phyloP scores from a whole-genome alignment of 2,888 invertebrate species.

The Nycteola revayana region DNA sequence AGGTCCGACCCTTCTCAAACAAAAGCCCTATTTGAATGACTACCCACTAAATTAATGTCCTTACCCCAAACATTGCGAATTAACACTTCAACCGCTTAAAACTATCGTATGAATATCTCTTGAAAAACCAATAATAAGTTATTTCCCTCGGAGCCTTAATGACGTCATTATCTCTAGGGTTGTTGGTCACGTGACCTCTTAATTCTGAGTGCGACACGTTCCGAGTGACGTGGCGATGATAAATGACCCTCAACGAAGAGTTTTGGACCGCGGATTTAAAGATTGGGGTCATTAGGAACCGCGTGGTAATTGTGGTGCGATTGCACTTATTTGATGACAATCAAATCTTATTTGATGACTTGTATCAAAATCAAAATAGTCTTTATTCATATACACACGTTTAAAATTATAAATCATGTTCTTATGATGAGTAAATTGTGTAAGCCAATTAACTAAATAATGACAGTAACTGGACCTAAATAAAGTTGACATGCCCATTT shows the following conservation, averaged over 20 bases:
- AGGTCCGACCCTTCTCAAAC: too few relatives aligned
- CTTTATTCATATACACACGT: too few relatives aligned
- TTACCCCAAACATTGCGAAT: slow-evolving; percentile 19
- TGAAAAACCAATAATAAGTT: slow-evolving; percentile 66
- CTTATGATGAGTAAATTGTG: too few relatives aligned
- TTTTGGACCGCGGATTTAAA: slow-evolving; percentile 36
- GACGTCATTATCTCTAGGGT: slow-evolving; percentile 70
- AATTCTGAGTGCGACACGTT: slow-evolving; percentile 54
- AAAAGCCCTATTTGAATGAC: too few relatives aligned
- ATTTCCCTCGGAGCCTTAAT: slow-evolving; percentile 62
- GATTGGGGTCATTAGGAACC: slow-evolving; percentile 23
- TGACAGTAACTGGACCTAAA: too few relatives aligned
- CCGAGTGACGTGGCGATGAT: slow-evolving; percentile 52
- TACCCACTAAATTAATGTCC: too few relatives aligned
- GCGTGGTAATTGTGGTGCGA: slow-evolving; percentile 22
- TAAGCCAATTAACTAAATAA: too few relatives aligned
- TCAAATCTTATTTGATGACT: too few relatives aligned
- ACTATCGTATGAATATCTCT: slow-evolving; percentile 46
- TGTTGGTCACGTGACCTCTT: slow-evolving; percentile 59
- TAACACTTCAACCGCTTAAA: slow-evolving; percentile 18
- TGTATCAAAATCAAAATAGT: too few relatives aligned
- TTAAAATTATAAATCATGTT: too few relatives aligned
- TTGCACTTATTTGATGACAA: slow-evolving; percentile 1
- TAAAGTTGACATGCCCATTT: too few relatives aligned
- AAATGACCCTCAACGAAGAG: slow-evolving; percentile 44